Percentiles rank a stretch among this genome's conserved stretches.
Conservation (phyloP, 2,113 vertebrate species). For the Oenanthe melanoleuca region DNA sequence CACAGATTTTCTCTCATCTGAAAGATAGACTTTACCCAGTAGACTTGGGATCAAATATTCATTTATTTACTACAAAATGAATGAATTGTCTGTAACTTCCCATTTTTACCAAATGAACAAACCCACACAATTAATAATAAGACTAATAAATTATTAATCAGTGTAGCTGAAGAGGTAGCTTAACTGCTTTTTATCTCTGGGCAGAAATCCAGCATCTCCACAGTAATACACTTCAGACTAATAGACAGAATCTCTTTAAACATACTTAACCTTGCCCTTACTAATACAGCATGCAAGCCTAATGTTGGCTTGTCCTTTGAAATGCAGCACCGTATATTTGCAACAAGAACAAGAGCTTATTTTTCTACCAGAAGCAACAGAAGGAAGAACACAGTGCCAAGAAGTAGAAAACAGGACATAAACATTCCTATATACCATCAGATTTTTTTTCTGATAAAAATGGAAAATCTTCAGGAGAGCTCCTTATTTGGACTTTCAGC, state of each 20-base stretch:
- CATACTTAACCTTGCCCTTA: constrained; percentile 21
- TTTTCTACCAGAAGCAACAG: not conserved
- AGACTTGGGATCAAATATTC: not conserved
- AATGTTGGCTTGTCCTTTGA: not conserved
- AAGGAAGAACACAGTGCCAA: not conserved
- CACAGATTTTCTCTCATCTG: not conserved
- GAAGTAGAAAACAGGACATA: not conserved
- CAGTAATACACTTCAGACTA: constrained; percentile 5
- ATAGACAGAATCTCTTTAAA: constrained; percentile 41
- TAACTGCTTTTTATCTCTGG: constrained; percentile 38
- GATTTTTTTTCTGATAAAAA: not conserved
- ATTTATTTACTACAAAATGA: not conserved
- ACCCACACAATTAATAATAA: not conserved
- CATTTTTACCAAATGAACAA: constrained; percentile 23
- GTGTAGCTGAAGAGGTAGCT: constrained; percentile 9
- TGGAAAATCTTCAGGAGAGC: not conserved
- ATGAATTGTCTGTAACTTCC: not conserved
- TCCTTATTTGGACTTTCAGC: not conserved
- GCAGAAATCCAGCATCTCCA: constrained; percentile 44
- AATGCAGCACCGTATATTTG: not conserved
- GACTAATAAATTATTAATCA: constrained; percentile 9
- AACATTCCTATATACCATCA: not conserved
- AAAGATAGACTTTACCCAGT: not conserved
- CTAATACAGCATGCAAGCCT: not conserved
- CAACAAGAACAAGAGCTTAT: not conserved